A percentile compares a stretch with the other conserved stretches of the same genome.
Conservation (phyloP, 2,888 invertebrate genomes). For the Amphimallon solstitiale region DNA sequence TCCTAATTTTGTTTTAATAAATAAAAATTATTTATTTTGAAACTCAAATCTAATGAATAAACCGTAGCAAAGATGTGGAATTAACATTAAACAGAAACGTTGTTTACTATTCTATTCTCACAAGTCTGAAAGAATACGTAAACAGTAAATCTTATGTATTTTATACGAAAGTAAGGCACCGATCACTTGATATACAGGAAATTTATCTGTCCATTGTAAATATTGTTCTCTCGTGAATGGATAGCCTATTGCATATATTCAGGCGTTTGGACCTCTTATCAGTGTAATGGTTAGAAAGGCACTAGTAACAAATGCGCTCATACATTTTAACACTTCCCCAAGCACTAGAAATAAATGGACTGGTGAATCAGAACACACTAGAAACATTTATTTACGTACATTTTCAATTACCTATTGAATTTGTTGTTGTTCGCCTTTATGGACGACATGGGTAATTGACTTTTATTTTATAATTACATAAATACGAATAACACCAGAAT, state of each 20-base stretch:
- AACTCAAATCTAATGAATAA: too few relatives aligned
- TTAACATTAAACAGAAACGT: too few relatives aligned
- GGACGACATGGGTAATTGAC: too few relatives aligned
- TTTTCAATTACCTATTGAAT: slow-evolving; percentile 12
- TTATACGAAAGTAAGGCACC: too few relatives aligned
- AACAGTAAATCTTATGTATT: too few relatives aligned
- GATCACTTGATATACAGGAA: slow-evolving; percentile 10
- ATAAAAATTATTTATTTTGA: too few relatives aligned
- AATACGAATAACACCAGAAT: too few relatives aligned
- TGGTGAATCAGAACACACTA: slow-evolving; percentile 21
- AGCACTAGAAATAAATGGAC: slow-evolving; percentile 10
- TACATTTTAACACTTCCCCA: slow-evolving; percentile 42
- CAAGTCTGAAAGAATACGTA: too few relatives aligned
- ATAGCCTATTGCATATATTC: slow-evolving; percentile 52
- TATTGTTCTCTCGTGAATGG: slow-evolving; percentile 52
- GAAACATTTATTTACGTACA: slow-evolving; percentile 7
- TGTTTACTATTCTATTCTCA: too few relatives aligned
- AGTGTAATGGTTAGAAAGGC: slow-evolving; percentile 54
- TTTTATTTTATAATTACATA: too few relatives aligned
- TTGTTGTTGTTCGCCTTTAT: not conserved
- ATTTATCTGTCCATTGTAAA: slow-evolving; percentile 57
- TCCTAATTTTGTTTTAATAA: too few relatives aligned
- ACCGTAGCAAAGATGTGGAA: too few relatives aligned
- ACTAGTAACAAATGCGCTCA: slow-evolving; percentile 48
- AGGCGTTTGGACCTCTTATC: slow-evolving; percentile 56